Base-by-base conservation (phyloP, 2,888 invertebrate species). In the Chrysodeixis includens region DNA sequence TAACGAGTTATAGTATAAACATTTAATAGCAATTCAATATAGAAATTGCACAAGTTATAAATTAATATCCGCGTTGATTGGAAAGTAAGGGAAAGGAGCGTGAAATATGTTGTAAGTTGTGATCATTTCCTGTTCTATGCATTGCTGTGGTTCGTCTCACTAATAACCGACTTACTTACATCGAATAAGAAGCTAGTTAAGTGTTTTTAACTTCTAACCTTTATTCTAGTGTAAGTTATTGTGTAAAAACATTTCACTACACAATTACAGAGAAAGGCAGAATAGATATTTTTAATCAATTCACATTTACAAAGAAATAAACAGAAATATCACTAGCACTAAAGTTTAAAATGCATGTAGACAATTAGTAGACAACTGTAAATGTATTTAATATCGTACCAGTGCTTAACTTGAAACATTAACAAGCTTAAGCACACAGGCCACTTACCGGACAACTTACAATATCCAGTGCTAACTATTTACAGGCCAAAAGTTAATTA, bases 1-100 rank as follows among this genome's bases (percentile, higher is more conserved):
- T 58, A 49, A 30, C 20, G 5, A 51, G 7, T 20, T 20, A 57
- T 54, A 30, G 46, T 59, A 61, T 61, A 71, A 61, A 62, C 56
- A 63, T 66, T 10, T 55, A 57, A 63, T 64, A 56, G 64, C 58
- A 56, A 66, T 72, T 65, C 30, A 69, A 66, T 66, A 68, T 54
- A 75, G 60, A 63, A 72, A 72, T 75, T 66, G 69, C 63, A 72
- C 64, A 74, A 74, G 62, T 68, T 66, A 52, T 52, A 44, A 18
- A 71, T 69, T 69, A 71, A 66, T 71, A 66, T 66, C 62, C 71
- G 71, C 60, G 62, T 58, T 66, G 66, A 69, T 72, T 65, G 72
- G 72, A 78, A 75, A 77, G 76, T 53, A 69, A 78, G 78, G 71
- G 75, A 78, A 78, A 78, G 65, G 75, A 65, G 60, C 59, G 65